Percentiles rank a stretch among this genome's conserved stretches.
These are phyloP conservation scores for Acanthosepion esculentum DNA, from an alignment of 2,888 invertebrate genomes.

Conservation along the genomic window DNA sequence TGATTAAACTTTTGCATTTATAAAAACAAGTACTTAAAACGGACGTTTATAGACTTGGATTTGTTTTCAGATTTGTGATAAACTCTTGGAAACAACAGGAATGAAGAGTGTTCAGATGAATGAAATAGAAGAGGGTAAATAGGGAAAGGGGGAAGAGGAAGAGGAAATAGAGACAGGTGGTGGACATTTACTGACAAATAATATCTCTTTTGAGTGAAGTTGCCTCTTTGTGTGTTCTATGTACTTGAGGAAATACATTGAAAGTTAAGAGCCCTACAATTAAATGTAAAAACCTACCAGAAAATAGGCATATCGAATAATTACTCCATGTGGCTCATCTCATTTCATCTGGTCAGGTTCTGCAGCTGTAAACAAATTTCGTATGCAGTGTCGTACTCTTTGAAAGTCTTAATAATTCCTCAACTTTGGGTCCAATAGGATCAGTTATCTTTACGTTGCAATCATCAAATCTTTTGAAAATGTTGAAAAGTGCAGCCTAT, in stretches of 20 bases:
- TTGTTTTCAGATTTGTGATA: neutral
- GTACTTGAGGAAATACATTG: slow-evolving; percentile 17
- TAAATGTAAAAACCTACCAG: neutral
- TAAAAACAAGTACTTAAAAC: neutral
- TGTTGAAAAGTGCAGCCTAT: neutral
- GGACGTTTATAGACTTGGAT: neutral
- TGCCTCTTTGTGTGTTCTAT: neutral
- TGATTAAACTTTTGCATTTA: neutral
- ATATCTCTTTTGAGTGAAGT: neutral
- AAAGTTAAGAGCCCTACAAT: slow-evolving; percentile 36
- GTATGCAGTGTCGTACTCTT: neutral
- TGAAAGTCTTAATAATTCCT: neutral
- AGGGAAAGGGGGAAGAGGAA: neutral
- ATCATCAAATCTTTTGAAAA: too few species aligned
- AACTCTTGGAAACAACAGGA: neutral
- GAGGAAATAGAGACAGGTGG: slow-evolving; percentile 37
- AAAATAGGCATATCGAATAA: neutral
- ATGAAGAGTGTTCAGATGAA: neutral
- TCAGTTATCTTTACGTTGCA: neutral
- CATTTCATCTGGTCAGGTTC: neutral
- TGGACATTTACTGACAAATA: neutral
- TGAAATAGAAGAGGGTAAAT: neutral
- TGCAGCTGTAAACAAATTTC: neutral
- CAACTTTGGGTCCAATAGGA: neutral
- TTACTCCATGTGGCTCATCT: neutral